Percentiles rank a stretch among this genome's conserved stretches.
Conservation (phyloP, 1,140 invertebrate genomes). For the Sminthurinus signatus region DNA sequence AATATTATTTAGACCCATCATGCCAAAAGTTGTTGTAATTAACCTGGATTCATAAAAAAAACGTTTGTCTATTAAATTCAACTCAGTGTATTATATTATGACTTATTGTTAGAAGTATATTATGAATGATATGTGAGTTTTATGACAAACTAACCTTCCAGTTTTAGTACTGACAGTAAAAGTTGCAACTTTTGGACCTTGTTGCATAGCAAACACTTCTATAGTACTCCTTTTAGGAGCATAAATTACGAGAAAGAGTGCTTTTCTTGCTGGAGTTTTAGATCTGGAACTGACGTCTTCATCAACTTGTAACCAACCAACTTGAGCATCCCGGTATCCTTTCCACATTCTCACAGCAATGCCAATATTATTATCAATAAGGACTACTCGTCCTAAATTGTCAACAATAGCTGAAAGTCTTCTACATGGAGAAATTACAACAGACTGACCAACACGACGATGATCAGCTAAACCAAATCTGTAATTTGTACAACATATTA, state of each 20-base stretch:
- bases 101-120: no score
- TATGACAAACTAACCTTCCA: conserved; percentile 56
- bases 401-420: conserved; percentile 75
- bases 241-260: conserved; percentile 77
- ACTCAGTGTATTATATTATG: no score
- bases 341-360: conserved; percentile 82
- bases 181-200: conserved; percentile 78
- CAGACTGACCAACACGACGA: conserved; percentile 61
- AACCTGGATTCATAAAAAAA: no score
- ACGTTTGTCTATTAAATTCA: not conserved
- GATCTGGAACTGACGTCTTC: conserved; percentile 53
- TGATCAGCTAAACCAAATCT: conserved; percentile 78
- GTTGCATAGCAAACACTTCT: conserved; percentile 79
- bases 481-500: not conserved
- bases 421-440: conserved; percentile 71
- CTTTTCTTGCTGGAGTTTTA: conserved; percentile 48
- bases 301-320: conserved; percentile 61
- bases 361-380: conserved; percentile 74
- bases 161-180: conserved; percentile 82
- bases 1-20: conserved; percentile 60
- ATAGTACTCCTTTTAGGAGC: conserved; percentile 72
- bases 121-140: no score
- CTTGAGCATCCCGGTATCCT: conserved; percentile 87
- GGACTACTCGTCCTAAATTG: conserved; percentile 72
- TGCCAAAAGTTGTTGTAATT: conserved; percentile 21